These are phyloP conservation scores for Neodiprion pinetum DNA, from an alignment of 1,140 invertebrate genomes.

Conservation along the genomic window DNA sequence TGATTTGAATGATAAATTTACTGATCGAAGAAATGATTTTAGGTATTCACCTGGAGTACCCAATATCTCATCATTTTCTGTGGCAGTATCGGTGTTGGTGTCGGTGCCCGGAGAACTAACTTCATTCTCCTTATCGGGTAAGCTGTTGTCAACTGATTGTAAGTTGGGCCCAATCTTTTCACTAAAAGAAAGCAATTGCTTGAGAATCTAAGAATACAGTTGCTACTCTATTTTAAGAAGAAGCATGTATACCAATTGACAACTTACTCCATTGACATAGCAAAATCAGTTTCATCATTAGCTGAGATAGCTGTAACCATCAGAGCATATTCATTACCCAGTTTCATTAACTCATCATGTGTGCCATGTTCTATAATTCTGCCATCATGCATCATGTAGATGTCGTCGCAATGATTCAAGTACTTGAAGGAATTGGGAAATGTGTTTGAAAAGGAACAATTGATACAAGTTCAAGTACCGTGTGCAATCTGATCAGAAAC, in stretches of 20 bases:
- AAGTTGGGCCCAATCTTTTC: too few relatives aligned
- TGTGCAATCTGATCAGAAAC: slow-evolving; percentile 16
- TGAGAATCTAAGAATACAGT: too few relatives aligned
- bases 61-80: too few relatives aligned
- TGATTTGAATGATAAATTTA: too few relatives aligned
- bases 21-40: too few relatives aligned
- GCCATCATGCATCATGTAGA: slow-evolving; percentile 69
- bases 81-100: too few relatives aligned
- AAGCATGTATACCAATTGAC: background rate
- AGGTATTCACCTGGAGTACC: too few relatives aligned
- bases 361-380: slow-evolving; percentile 72
- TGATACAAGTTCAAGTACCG: slow-evolving; percentile 3
- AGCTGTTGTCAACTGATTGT: too few relatives aligned
- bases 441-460: slow-evolving; percentile 10
- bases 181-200: too few relatives aligned
- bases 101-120: too few relatives aligned
- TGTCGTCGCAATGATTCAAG: slow-evolving; percentile 66
- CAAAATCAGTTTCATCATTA: slow-evolving; percentile 27
- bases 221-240: too few relatives aligned
- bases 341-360: slow-evolving; percentile 70
- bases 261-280: slow-evolving; percentile 25
- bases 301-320: slow-evolving; percentile 39
- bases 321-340: slow-evolving; percentile 68
- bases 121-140: too few relatives aligned
- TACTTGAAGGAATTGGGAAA: slow-evolving; percentile 52